phyloP scores from a whole-genome alignment of 2,113 vertebrate genomes.

The Hippocampus guttulatus region DNA sequence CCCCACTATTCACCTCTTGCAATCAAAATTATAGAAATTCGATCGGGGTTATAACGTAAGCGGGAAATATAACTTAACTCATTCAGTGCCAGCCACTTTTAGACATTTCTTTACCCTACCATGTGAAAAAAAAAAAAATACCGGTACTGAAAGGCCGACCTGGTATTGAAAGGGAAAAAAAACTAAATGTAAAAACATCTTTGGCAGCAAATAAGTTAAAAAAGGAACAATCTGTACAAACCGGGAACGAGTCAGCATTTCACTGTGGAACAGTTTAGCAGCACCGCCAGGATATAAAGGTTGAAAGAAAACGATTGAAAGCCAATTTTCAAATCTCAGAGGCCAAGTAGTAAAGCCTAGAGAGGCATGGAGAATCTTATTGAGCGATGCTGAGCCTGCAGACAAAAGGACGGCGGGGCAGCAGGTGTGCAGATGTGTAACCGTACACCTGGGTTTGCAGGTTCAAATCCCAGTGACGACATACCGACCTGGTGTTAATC shows the following conservation, averaged over 20 bases:
- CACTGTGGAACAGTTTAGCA: neutral
- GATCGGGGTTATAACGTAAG: no score
- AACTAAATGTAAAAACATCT: no score
- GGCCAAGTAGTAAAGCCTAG: neutral
- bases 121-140: no score
- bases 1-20: no score
- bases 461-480: slow-evolving; percentile 34
- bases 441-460: slow-evolving; percentile 17
- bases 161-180: no score
- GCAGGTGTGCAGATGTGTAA: slow-evolving; percentile 36
- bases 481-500: slow-evolving; percentile 41
- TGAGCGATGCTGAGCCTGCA: neutral
- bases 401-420: slow-evolving; percentile 16
- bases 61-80: no score
- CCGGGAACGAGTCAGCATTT: neutral
- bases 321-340: neutral
- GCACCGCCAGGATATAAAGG: neutral
- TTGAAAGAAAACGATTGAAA: neutral
- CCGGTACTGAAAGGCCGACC: no score
- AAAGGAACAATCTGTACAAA: no score
- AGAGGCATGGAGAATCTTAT: neutral
- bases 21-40: no score
- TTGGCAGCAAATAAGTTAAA: no score
- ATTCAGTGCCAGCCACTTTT: no score
- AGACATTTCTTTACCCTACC: no score